Conservation (phyloP, 2,888 invertebrate species). For the Pogonocherus hispidulus region DNA sequence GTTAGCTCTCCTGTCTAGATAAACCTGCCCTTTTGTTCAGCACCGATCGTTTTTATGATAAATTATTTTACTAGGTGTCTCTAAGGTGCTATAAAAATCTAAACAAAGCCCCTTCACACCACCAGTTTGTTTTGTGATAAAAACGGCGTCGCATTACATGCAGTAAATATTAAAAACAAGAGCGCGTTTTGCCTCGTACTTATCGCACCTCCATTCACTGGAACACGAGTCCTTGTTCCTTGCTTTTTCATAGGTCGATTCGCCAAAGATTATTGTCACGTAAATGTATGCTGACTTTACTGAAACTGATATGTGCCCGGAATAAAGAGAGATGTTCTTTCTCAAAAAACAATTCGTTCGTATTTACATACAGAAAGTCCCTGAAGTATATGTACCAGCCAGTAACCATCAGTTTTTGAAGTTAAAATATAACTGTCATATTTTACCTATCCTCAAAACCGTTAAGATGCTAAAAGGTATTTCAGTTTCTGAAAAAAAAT, state of each 20-base stretch:
- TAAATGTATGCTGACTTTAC: constrained; percentile 16
- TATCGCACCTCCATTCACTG: constrained; percentile 30
- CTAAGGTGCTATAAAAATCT: constrained; percentile 58
- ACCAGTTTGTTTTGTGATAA: constrained; percentile 38
- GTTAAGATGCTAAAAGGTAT: no score
- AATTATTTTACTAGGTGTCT: constrained; percentile 58
- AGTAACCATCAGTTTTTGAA: no score
- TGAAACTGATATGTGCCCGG: neutral
- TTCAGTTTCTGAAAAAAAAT: no score
- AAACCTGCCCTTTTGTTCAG: constrained; percentile 48
- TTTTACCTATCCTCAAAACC: no score
- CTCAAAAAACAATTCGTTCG: neutral
- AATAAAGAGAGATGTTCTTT: neutral
- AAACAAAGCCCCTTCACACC: constrained; percentile 53
- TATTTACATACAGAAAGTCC: neutral
- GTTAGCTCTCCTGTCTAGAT: neutral
- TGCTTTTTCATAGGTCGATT: constrained; percentile 34
- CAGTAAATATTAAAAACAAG: constrained; percentile 50
- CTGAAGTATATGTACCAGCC: no score
- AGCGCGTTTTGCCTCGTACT: constrained; percentile 27
- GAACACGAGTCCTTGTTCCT: constrained; percentile 1
- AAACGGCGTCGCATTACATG: constrained; percentile 48
- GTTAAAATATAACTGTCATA: no score
- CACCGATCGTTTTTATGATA: constrained; percentile 56
- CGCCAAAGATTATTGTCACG: constrained; percentile 38